phyloP scores from a whole-genome alignment of 2,888 invertebrate species.

The Marronus borbonicus region DNA sequence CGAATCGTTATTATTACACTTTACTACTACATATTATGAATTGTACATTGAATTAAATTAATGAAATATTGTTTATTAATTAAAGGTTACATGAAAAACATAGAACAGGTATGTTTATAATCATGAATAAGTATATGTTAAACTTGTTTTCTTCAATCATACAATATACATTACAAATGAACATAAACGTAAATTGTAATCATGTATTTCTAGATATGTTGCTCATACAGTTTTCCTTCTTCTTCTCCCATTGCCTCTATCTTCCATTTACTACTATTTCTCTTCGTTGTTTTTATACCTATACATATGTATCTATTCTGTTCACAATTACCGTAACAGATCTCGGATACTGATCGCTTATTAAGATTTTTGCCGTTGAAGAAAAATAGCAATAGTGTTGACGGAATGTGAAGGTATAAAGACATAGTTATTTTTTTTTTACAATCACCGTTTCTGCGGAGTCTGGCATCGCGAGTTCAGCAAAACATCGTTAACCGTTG shows the following conservation, averaged over 20 bases:
- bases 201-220: no score
- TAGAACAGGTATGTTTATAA: no score
- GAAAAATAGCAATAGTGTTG: conserved; percentile 8
- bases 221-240: no score
- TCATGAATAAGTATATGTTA: neutral
- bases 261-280: neutral
- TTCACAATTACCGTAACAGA: neutral
- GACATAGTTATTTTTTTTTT: conserved; percentile 24
- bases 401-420: conserved; percentile 33
- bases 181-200: no score
- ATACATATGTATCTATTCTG: neutral
- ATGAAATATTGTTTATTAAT: no score
- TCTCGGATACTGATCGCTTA: neutral
- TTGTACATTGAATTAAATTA: no score
- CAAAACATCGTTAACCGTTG: conserved; percentile 9
- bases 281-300: neutral
- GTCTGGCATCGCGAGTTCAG: neutral
- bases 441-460: conserved; percentile 3
- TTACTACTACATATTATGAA: no score
- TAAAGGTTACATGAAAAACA: no score
- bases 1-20: neutral
- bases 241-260: neutral
- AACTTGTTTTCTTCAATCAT: neutral
- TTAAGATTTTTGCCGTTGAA: neutral
- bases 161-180: no score